Conservation (phyloP, 2,888 invertebrate species). For the Steinernema hermaphroditum region DNA sequence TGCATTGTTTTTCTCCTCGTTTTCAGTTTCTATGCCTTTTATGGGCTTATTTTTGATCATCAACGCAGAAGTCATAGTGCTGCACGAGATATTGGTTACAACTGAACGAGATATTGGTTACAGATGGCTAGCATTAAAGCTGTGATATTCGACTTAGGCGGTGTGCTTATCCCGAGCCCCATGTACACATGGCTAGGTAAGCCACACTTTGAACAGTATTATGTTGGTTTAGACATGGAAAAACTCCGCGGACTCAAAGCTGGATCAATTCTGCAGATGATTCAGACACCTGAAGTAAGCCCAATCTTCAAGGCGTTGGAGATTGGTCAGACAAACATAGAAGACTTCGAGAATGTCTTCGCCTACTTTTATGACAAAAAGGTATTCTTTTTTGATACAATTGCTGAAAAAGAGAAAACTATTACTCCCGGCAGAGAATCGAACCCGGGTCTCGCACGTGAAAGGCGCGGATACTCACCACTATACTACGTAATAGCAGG, state of each 20-base stretch:
- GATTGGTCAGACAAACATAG: constrained; percentile 66
- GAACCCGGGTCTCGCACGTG: no score
- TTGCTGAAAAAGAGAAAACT: no score
- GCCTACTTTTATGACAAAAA: constrained; percentile 66
- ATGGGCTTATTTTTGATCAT: background rate
- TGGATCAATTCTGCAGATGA: constrained; percentile 63
- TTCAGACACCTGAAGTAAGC: constrained; percentile 51
- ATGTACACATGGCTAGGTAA: constrained; percentile 59
- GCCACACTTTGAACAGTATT: background rate
- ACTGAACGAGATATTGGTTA: no score
- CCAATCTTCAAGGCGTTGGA: constrained; percentile 64
- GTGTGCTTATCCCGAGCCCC: constrained; percentile 69
- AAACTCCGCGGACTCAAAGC: constrained; percentile 53
- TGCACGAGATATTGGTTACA: no score
- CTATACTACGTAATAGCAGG: no score
- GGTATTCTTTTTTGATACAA: constrained; percentile 53
- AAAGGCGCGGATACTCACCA: no score
- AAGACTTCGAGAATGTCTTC: constrained; percentile 67
- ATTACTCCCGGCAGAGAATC: no score
- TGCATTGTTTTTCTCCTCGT: background rate
- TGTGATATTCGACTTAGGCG: constrained; percentile 70
- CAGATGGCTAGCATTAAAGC: constrained; percentile 54
- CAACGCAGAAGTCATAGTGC: no score
- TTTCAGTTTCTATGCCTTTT: background rate
- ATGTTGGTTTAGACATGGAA: constrained; percentile 61